Percentiles rank a stretch among this genome's conserved stretches.
These are phyloP conservation scores for Fissipunctia ypsillon DNA, from an alignment of 2,888 invertebrate genomes.

Conservation along the genomic window DNA sequence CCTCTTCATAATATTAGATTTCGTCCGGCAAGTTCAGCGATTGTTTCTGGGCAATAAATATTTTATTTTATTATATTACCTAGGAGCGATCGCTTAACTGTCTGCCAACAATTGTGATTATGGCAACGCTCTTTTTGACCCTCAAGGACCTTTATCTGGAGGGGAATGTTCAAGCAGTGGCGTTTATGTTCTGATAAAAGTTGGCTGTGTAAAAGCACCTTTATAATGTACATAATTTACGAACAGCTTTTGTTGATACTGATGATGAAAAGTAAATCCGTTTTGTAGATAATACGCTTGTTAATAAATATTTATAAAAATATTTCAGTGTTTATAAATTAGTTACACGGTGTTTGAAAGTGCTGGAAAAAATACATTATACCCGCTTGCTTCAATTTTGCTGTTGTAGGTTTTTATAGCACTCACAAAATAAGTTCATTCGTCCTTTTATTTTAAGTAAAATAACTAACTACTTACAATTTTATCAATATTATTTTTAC, in stretches of 20 bases:
- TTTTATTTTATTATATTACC: neutral
- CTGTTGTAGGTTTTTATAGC: neutral
- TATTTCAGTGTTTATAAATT: conserved; percentile 5
- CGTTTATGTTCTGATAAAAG: neutral
- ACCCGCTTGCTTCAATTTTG: neutral
- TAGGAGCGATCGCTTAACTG: neutral
- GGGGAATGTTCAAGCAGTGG: neutral
- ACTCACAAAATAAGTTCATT: neutral
- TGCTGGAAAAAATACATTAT: neutral
- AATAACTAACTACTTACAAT: neutral
- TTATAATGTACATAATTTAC: conserved; percentile 30
- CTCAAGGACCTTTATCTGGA: neutral
- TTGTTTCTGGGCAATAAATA: neutral
- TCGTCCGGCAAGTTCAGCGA: neutral
- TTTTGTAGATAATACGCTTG: conserved; percentile 5
- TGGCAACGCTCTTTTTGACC: neutral
- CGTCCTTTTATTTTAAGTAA: neutral
- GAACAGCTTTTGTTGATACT: conserved; percentile 20
- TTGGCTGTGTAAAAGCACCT: neutral
- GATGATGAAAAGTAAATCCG: conserved; percentile 39
- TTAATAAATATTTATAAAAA: conserved; percentile 12
- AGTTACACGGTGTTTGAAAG: neutral
- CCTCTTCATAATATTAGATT: neutral
- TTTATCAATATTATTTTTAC: neutral
- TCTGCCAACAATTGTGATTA: neutral